Base-by-base conservation (phyloP, 2,888 invertebrate genomes). In the Tiliacea citrago region DNA sequence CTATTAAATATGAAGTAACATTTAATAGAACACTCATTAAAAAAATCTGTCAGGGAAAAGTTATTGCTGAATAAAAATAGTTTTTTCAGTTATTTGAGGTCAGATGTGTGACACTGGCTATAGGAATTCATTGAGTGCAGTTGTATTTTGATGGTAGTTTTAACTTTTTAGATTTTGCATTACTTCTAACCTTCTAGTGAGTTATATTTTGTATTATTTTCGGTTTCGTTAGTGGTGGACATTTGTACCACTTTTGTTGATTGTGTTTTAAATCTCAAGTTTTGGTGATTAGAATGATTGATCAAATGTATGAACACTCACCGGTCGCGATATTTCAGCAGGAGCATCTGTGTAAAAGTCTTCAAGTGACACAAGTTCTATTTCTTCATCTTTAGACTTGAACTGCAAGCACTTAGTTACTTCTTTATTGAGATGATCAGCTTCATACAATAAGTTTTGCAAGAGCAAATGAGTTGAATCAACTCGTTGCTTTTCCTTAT, bases 381-480 rank as follows among this genome's bases (percentile, higher is more conserved):
- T 99, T 90, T 98, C 98, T 94, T 99, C 99, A 97, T 99, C 99
- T 93, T 98, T 98, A 16, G 99, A 99, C 92, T 99, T 99, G 92
- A 99, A 99, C 91, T 99, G 98, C 77, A 99, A 97, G 91, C 99
- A 99, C 90, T 99, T 99, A 35, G 98, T 98, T n/a, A 99, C 99
- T 97, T 99, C 99, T 88, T 99, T 98, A 86, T 99, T 98, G 35
- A 99, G 96, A 96, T 99, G 99, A 91, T 98, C 98, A 13, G 98
- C 98, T 97, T 99, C 99, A 93, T 99, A 99, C 9, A 99, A 95
- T 68, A 99, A 97, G 95, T 99, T 99, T 94, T 99, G 99, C 72
- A 99, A 96, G 87, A 98, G 98, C 68, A 99, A 95, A 91, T 99
- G 98, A 86, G 98, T 98, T 72, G 98, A 98, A 90, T 99, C 99